Percentiles rank a stretch among this genome's conserved stretches.
These are phyloP conservation scores for Vannuccia rotundouncinata DNA, from an alignment of 2,888 invertebrate species.

Conservation along the genomic window DNA sequence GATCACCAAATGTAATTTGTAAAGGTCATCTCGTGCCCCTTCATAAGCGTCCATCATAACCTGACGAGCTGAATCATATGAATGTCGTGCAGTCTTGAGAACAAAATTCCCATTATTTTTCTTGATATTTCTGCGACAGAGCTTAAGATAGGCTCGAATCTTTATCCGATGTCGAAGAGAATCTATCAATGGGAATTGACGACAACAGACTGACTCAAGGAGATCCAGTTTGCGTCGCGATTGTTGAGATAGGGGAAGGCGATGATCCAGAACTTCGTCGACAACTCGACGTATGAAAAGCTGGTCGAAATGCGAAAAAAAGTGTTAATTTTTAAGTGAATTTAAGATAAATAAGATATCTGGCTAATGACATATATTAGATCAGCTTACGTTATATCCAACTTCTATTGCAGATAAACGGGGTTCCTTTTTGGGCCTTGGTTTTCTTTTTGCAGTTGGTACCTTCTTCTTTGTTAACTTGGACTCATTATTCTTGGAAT, in stretches of 20 bases:
- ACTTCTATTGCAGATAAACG: no score
- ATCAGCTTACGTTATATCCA: no score
- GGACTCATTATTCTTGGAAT: no score
- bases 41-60: background rate
- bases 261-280: background rate
- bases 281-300: background rate
- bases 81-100: background rate
- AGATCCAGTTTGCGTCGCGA: background rate
- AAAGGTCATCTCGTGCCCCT: background rate
- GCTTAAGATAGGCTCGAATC: slow-evolving; percentile 3
- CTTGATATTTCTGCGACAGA: background rate
- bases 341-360: no score
- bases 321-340: no score
- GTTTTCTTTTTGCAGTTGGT: no score
- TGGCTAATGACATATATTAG: no score
- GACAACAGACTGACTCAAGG: background rate
- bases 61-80: background rate
- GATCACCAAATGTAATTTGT: background rate
- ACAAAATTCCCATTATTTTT: background rate
- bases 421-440: no score
- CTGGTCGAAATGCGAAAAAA: no score
- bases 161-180: background rate
- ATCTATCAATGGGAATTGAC: background rate
- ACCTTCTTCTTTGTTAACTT: no score
- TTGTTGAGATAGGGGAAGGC: background rate